Conservation (phyloP, 1,140 invertebrate genomes). For the Colletes latitarsis region DNA sequence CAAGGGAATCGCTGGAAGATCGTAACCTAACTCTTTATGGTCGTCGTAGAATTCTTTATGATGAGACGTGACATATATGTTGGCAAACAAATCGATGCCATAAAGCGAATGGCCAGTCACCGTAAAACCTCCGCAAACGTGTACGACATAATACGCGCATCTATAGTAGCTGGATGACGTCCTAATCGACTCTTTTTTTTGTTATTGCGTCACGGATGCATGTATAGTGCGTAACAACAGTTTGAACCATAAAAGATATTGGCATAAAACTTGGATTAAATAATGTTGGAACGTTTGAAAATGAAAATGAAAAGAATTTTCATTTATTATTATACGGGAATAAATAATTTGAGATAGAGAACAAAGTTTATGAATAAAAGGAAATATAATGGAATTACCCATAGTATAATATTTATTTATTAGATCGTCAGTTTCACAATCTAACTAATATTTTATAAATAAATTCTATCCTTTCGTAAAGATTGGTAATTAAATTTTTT, state of each 20-base stretch:
- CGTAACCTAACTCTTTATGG: conserved; percentile 9
- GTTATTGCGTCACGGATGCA: background rate
- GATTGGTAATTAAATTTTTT: too few species aligned
- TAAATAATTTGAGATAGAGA: too few species aligned
- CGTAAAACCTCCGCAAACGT: conserved; percentile 22
- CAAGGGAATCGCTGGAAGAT: conserved; percentile 13
- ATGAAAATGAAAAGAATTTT: too few species aligned
- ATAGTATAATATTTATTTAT: too few species aligned
- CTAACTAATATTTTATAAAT: too few species aligned
- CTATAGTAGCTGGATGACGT: conserved; percentile 6
- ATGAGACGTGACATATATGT: conserved; percentile 25
- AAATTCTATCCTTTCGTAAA: too few species aligned
- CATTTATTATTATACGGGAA: too few species aligned
- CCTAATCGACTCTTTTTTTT: conserved; percentile 27
- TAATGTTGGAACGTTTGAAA: too few species aligned
- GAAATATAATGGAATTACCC: too few species aligned
- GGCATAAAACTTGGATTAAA: background rate
- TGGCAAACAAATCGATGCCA: conserved; percentile 36
- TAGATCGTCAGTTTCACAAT: too few species aligned
- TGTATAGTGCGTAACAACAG: too few species aligned
- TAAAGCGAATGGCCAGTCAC: conserved; percentile 6
- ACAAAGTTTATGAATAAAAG: too few species aligned
- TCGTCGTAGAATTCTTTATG: conserved; percentile 31
- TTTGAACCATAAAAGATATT: background rate
- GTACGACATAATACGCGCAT: conserved; percentile 11